phyloP scores from a whole-genome alignment of 2,113 vertebrate genomes.

The cattle (Bos taurus) region DNA sequence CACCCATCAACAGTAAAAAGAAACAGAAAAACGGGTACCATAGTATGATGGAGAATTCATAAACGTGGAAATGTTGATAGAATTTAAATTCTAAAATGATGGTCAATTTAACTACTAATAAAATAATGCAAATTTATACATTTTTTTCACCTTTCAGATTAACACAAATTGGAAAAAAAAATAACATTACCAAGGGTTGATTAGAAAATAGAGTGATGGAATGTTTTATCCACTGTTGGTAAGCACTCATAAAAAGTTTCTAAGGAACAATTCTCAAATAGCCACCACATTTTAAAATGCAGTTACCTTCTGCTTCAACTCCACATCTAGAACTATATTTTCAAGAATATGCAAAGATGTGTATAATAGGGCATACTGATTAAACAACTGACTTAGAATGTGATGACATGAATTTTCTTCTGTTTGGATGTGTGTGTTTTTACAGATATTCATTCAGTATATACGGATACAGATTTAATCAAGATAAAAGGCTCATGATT shows the following conservation, averaged over 20 bases:
- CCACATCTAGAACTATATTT: not conserved
- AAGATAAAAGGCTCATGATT: not conserved
- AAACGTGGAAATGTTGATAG: not conserved
- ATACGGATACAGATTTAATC: not conserved
- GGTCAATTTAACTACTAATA: not conserved
- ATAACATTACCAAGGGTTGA: not conserved
- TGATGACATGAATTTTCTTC: not conserved
- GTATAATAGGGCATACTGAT: not conserved
- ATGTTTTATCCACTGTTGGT: not conserved
- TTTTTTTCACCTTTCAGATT: not conserved
- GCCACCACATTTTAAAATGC: not conserved
- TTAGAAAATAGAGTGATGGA: not conserved
- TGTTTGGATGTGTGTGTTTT: not conserved
- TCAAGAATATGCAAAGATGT: not conserved
- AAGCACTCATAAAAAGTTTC: not conserved
- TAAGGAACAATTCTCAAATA: not conserved
- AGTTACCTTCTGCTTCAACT: not conserved
- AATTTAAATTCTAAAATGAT: not conserved
- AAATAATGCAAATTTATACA: not conserved
- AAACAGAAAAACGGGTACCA: not conserved
- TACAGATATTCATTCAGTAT: not conserved
- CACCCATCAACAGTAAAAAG: not conserved
- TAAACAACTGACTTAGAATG: not conserved
- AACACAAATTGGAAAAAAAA: not conserved
- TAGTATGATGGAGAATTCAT: not conserved